Evolutionary conservation across 2,888 invertebrate species (phyloP), one percentile per base, ranked within the genome.

Genomic region (Ernsta delagoae): DNA sequence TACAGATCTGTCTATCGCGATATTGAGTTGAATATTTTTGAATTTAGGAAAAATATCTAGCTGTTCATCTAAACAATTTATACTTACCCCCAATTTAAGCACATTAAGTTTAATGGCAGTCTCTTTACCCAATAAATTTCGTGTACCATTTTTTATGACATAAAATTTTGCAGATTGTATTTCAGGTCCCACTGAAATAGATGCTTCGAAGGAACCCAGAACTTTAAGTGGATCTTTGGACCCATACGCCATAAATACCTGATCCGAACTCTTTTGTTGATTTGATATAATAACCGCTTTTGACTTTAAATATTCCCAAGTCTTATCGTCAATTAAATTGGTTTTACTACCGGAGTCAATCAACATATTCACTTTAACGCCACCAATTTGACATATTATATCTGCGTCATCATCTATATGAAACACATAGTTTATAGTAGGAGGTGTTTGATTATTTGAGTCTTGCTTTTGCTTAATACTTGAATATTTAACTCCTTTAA

Each of bases 321-420:
- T 73, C 16, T 50, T 59, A 6, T 75, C 73, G 12, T 39, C 65
- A 4, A 76, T 70, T 4, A 77, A 48, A 50, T 76, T 77, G n/a
- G 8, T 65, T 62, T 66, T 74, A 24, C 75, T 69, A 3, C 75
- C 75, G 0, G 75, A 75, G 57, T 75, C 77, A 31, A 77, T 74
- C 0, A 75, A 31, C 70, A 77, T 71, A 2, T 73, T 59, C 5
- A 71, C 48, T 2, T 12, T 48, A 4, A 48, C 48, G 4, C 48
- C 48, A 12, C 48, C 48, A 12, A 48, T 12, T 45, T 48, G 5
- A 48, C 48, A 48, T 12, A n/a, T 48, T 48, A 48, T 48, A 12
- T 48, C 48, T 48, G 48, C 48, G 6, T 48, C 12, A 12, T 48
- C 12, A 12, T 48, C 48, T 12, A 48, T 12, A 48, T 48, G 48